A percentile compares a stretch with the other conserved stretches of the same genome.
Evolutionary conservation across 2,888 invertebrate genomes (phyloP).

Genomic region (Molanna angustata): DNA sequence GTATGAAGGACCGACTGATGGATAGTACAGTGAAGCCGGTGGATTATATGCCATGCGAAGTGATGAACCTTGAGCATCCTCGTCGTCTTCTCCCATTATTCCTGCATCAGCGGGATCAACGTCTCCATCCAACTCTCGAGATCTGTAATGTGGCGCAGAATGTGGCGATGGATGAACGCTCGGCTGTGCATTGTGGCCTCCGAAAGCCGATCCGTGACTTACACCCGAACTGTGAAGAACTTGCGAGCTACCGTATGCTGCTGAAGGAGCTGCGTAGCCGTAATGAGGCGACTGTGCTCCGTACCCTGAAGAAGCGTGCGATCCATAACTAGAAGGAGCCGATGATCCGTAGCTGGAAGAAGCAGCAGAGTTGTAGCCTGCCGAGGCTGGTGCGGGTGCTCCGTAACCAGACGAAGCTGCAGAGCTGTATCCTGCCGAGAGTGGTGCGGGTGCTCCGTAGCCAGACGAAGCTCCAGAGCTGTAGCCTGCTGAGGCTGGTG

Average conservation of each 20-base stretch:
- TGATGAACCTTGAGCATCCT: neutral
- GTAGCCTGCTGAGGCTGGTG: neutral
- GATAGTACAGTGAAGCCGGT: neutral
- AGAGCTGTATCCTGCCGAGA: conserved; percentile 6
- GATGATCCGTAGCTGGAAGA: neutral
- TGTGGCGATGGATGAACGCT: neutral
- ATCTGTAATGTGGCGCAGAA: conserved; percentile 14
- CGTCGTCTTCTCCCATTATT: neutral
- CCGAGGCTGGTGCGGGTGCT: neutral
- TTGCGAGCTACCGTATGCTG: conserved; percentile 1
- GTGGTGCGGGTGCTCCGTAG: conserved; percentile 1
- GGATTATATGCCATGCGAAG: neutral
- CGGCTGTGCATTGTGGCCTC: neutral
- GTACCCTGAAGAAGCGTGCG: neutral
- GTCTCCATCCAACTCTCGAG: conserved; percentile 7
- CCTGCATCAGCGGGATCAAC: too few species aligned
- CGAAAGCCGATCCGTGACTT: conserved; percentile 4
- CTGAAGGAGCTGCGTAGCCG: neutral
- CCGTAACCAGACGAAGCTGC: neutral
- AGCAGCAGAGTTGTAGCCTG: neutral
- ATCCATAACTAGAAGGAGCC: conserved; percentile 6
- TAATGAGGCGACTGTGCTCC: neutral
- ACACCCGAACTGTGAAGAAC: too few species aligned
- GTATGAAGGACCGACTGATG: neutral
- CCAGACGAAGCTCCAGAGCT: neutral